Evolutionary conservation across 1,140 invertebrate species (phyloP).

Genomic region (Lasioglossum baleicum): DNA sequence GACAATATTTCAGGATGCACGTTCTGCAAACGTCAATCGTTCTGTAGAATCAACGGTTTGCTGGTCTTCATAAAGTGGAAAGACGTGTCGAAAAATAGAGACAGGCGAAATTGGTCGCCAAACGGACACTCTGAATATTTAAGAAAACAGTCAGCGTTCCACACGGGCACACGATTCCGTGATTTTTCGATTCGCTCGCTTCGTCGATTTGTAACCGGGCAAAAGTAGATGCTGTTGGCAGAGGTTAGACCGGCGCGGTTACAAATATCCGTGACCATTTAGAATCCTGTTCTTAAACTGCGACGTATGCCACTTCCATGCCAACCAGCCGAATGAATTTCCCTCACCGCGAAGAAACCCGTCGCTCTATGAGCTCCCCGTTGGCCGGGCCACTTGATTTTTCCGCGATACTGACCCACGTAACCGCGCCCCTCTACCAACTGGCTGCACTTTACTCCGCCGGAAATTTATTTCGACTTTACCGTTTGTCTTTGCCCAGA

Average conservation of each 20-base stretch:
- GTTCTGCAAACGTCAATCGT: no score
- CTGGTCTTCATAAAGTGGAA: no score
- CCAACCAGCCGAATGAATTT: constrained; percentile 20
- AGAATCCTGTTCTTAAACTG: constrained; percentile 21
- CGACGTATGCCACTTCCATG: constrained; percentile 11
- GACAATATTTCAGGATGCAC: no score
- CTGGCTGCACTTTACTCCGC: background rate
- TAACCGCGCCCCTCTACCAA: background rate
- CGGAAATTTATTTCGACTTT: constrained; percentile 1
- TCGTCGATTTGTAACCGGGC: background rate
- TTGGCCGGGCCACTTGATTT: background rate
- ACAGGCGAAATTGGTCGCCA: no score
- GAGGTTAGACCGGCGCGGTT: background rate
- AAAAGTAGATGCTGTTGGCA: constrained; percentile 5
- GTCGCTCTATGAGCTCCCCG: background rate
- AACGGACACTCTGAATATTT: background rate
- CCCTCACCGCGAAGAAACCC: background rate
- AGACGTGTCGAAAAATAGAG: no score
- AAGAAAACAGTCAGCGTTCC: background rate
- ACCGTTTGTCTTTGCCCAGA: background rate
- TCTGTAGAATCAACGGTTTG: no score
- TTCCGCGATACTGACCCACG: background rate
- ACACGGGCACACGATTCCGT: background rate
- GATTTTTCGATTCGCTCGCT: background rate
- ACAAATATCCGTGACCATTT: constrained; percentile 5